Percentiles rank a stretch among this genome's conserved stretches.
These are phyloP conservation scores for Gasteruption jaculator DNA, from an alignment of 2,888 invertebrate species.

Conservation along the genomic window DNA sequence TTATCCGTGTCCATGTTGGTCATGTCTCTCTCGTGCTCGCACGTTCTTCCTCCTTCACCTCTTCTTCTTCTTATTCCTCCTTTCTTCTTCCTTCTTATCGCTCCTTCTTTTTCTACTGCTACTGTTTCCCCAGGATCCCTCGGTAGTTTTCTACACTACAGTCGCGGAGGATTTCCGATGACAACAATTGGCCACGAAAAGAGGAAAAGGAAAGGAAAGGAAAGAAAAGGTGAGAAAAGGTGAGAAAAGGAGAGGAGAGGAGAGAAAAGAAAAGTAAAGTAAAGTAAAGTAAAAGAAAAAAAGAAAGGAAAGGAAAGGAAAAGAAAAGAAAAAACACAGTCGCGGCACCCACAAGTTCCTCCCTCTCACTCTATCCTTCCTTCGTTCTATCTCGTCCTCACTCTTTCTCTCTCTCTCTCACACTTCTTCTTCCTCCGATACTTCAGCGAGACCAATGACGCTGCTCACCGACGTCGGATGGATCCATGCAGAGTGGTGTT, in stretches of 20 bases:
- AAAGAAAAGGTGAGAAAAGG: constrained; percentile 20
- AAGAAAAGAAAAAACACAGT: too few species aligned
- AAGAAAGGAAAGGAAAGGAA: too few species aligned
- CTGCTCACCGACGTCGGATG: constrained; percentile 34
- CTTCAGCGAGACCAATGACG: constrained; percentile 28
- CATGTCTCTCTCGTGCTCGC: constrained; percentile 52
- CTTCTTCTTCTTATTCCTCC: constrained; percentile 8
- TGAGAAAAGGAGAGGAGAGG: too few species aligned
- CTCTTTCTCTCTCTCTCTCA: constrained; percentile 15
- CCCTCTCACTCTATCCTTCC: too few species aligned
- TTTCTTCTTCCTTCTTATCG: constrained; percentile 9
- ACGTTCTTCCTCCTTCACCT: constrained; percentile 5
- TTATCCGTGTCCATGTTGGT: constrained; percentile 91
- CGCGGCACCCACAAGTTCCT: too few species aligned
- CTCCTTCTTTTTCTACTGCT: background rate
- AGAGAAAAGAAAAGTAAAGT: too few species aligned
- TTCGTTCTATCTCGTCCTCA: constrained; percentile 63
- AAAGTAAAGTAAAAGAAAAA: too few species aligned
- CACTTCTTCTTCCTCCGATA: background rate
- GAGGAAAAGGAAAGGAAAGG: constrained; percentile 4
- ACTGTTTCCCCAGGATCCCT: background rate
- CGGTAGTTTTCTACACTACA: too few species aligned
- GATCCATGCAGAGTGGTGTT: constrained; percentile 37
- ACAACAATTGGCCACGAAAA: constrained; percentile 1
- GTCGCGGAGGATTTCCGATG: constrained; percentile 11